Conservation (phyloP, 2,797 vertebrate genomes). For the Paramormyrops hopkinsi region DNA sequence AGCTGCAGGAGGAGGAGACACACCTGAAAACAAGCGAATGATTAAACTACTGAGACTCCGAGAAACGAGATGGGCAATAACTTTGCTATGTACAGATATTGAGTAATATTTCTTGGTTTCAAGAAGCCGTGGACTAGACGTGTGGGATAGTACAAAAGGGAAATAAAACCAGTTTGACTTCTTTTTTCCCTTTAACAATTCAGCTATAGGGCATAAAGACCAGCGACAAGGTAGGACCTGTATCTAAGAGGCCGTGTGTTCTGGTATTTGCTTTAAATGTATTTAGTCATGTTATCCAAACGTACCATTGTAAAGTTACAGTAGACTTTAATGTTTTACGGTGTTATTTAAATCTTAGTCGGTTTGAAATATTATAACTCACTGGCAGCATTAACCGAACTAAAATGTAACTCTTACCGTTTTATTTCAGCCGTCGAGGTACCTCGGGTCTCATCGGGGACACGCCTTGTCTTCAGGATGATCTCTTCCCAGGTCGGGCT, state of each 20-base stretch:
- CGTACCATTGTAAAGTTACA: not conserved
- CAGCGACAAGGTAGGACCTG: not conserved
- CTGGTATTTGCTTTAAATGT: not conserved
- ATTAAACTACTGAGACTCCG: slow-evolving; percentile 32
- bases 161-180: not conserved
- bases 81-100: not conserved
- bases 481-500: slow-evolving; percentile 23
- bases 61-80: not conserved
- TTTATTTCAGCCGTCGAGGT: not conserved
- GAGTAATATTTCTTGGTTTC: not conserved
- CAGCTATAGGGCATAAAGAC: not conserved
- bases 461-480: slow-evolving; percentile 22
- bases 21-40: slow-evolving; percentile 46
- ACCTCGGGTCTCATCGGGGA: not conserved
- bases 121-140: not conserved
- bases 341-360: not conserved
- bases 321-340: not conserved
- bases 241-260: not conserved
- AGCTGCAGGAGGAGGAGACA: slow-evolving; percentile 35
- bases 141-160: not conserved
- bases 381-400: not conserved
- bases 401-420: not conserved
- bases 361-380: not conserved
- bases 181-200: not conserved
- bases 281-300: not conserved